Evolutionary conservation across 2,113 vertebrate genomes (phyloP).

Genomic region (Myiagra hebetior): DNA sequence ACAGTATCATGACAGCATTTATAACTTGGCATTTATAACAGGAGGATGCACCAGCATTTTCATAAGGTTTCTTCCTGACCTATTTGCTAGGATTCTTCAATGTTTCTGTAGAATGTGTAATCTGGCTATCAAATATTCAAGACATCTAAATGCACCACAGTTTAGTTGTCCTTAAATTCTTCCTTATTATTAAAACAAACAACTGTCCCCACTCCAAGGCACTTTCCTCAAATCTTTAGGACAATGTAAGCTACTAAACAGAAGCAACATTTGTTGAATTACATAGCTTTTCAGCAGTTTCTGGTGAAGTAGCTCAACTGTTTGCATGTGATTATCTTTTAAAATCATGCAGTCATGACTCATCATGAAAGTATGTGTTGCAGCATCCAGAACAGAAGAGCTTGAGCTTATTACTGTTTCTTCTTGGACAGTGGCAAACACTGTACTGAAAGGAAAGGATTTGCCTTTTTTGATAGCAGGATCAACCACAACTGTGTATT

Average conservation of each 20-base stretch:
- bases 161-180: background rate
- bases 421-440: background rate
- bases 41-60: background rate
- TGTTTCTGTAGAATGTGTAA: background rate
- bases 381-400: slow-evolving; percentile 1
- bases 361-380: background rate
- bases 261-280: background rate
- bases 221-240: background rate
- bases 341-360: slow-evolving; percentile 51
- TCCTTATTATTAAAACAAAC: background rate
- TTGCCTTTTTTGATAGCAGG: background rate
- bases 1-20: background rate
- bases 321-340: slow-evolving; percentile 35
- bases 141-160: background rate
- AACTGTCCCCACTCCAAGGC: background rate
- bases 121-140: background rate
- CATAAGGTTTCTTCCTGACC: background rate
- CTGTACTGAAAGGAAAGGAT: background rate
- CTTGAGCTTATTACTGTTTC: background rate
- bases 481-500: background rate
- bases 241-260: background rate
- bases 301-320: background rate
- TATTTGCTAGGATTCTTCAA: background rate
- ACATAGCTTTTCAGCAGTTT: background rate
- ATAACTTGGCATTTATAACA: background rate